phyloP scores from a whole-genome alignment of 2,888 invertebrate species.

The Anthoptus insignis region DNA sequence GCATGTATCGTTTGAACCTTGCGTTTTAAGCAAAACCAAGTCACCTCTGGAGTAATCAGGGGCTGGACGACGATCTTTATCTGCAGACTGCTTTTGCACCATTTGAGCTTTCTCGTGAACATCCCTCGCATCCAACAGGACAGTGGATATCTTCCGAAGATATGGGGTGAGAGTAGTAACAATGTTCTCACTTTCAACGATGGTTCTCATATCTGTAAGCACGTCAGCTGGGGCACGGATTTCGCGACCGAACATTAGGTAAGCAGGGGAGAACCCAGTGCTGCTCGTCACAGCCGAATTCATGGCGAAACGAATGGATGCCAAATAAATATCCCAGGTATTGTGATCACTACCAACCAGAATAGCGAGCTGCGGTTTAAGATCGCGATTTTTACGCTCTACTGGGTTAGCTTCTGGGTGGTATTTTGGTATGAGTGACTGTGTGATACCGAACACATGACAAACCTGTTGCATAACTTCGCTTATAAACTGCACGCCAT shows the following conservation, averaged over 20 bases:
- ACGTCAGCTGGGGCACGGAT: neutral
- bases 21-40: neutral
- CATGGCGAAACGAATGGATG: neutral
- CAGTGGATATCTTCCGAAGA: neutral
- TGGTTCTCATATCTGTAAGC: neutral
- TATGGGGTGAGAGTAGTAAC: neutral
- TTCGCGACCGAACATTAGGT: neutral
- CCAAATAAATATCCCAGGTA: neutral
- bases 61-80: neutral
- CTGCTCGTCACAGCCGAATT: neutral
- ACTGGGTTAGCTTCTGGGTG: slow-evolving; percentile 7
- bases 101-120: neutral
- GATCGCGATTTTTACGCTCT: neutral
- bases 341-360: neutral
- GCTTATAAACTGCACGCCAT: slow-evolving; percentile 48
- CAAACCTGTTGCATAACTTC: slow-evolving; percentile 46
- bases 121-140: neutral
- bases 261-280: neutral
- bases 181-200: neutral
- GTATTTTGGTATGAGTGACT: slow-evolving; percentile 5
- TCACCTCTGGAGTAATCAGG: neutral
- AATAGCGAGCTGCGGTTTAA: neutral
- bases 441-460: neutral
- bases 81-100: neutral
- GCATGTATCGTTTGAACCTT: neutral